Percentiles rank a stretch among this genome's conserved stretches.
Evolutionary conservation across 2,113 vertebrate genomes (phyloP).

Genomic region (Mus spicilegus): DNA sequence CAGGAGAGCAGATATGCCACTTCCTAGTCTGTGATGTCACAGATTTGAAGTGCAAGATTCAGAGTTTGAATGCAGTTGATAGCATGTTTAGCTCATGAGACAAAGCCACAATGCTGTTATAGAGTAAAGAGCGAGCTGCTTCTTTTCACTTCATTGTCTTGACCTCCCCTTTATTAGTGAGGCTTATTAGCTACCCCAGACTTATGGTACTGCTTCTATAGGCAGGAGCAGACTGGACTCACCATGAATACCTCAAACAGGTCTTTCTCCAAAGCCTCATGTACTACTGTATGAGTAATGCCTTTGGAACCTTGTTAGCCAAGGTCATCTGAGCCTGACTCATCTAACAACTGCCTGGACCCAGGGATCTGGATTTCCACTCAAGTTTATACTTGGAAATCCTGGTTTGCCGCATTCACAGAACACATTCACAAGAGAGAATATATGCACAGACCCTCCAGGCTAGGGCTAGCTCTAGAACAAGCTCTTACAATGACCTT

Average conservation of each 20-base stretch:
- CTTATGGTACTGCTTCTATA: neutral
- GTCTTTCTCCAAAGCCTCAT: neutral
- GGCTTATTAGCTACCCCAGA: neutral
- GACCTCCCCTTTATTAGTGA: neutral
- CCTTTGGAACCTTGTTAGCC: rapidly evolving
- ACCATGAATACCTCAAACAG: neutral
- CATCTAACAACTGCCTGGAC: neutral
- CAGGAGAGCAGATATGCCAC: neutral
- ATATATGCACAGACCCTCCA: neutral
- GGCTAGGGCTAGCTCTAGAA: neutral
- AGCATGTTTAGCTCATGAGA: neutral
- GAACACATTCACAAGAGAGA: neutral
- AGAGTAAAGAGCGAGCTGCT: neutral
- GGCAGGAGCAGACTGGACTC: neutral
- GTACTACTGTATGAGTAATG: rapidly evolving
- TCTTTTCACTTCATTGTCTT: neutral
- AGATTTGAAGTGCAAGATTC: neutral
- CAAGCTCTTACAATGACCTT: neutral
- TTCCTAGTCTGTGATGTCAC: rapidly evolving
- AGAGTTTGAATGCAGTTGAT: neutral
- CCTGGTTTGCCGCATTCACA: neutral
- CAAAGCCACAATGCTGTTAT: neutral
- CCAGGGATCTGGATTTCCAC: neutral
- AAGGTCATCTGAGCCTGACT: neutral
- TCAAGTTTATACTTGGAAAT: neutral